Evolutionary conservation across 2,888 invertebrate genomes (phyloP).

Genomic region (Drosophila ustulata): DNA sequence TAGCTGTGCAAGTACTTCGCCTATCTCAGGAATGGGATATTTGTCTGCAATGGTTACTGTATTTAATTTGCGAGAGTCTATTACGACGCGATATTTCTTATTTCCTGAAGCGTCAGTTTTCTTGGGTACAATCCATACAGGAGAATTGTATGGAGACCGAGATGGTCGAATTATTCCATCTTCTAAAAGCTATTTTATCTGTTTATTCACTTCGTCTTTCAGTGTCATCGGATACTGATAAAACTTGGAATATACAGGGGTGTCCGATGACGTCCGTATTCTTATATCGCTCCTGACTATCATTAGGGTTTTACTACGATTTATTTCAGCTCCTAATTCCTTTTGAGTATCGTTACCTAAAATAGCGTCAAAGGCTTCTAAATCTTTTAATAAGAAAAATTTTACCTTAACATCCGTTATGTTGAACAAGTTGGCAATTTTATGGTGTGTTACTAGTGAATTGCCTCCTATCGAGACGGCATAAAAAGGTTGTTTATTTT

Average conservation of each 20-base stretch:
- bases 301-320: no score
- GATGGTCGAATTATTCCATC: conserved; percentile 5
- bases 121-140: conserved; percentile 9
- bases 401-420: background rate
- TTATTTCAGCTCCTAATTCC: no score
- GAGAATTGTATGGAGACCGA: conserved; percentile 12
- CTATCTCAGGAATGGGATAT: conserved; percentile 17
- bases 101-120: conserved; percentile 2
- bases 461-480: background rate
- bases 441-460: conserved; percentile 2
- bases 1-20: conserved; percentile 9
- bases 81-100: conserved; percentile 27
- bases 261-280: conserved; percentile 4
- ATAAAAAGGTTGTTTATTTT: background rate
- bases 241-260: conserved; percentile 1
- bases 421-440: conserved; percentile 4
- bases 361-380: no score
- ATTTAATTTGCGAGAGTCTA: conserved; percentile 35
- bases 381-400: no score
- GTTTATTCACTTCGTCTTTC: conserved; percentile 12
- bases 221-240: background rate
- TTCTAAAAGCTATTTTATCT: background rate
- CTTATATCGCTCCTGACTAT: no score
- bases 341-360: no score
- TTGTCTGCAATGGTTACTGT: conserved; percentile 19